Evolutionary conservation across 2,113 vertebrate genomes (phyloP).

Genomic region (Onychostoma macrolepis): DNA sequence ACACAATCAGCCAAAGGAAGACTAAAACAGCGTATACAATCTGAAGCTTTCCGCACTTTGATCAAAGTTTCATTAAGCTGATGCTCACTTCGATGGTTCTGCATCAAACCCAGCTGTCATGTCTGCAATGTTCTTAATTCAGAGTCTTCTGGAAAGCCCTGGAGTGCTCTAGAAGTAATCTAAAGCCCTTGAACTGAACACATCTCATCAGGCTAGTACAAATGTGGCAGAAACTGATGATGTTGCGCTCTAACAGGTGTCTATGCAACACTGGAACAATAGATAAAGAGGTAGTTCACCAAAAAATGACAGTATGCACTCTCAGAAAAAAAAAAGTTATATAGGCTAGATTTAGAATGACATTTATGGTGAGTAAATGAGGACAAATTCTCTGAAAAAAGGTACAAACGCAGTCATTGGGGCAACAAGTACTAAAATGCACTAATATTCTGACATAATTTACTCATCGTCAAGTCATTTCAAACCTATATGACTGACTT

Average conservation of each 20-base stretch:
- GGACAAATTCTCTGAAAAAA: no score
- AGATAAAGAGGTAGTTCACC: not conserved
- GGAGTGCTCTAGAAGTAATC: slow-evolving; percentile 4
- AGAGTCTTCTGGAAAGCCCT: not conserved
- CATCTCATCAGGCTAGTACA: not conserved
- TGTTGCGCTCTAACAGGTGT: not conserved
- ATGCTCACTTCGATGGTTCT: slow-evolving; percentile 33
- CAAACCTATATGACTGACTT: no score
- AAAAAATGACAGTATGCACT: not conserved
- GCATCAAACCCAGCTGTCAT: slow-evolving; percentile 46
- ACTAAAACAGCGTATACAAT: slow-evolving; percentile 21
- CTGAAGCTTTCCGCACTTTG: slow-evolving; percentile 44
- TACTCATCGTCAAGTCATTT: no score
- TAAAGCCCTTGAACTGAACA: slow-evolving; percentile 12
- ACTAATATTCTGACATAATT: no score
- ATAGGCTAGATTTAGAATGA: not conserved
- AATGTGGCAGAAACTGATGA: not conserved
- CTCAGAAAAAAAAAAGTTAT: not conserved
- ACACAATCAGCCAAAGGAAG: slow-evolving; percentile 32
- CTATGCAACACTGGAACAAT: not conserved
- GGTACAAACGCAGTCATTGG: no score
- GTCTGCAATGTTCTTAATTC: slow-evolving; percentile 5
- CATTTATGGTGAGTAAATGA: not conserved
- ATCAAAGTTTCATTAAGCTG: slow-evolving; percentile 56
- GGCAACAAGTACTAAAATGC: no score